Conservation (phyloP, 2,888 invertebrate species). For the Malacosoma neustria region DNA sequence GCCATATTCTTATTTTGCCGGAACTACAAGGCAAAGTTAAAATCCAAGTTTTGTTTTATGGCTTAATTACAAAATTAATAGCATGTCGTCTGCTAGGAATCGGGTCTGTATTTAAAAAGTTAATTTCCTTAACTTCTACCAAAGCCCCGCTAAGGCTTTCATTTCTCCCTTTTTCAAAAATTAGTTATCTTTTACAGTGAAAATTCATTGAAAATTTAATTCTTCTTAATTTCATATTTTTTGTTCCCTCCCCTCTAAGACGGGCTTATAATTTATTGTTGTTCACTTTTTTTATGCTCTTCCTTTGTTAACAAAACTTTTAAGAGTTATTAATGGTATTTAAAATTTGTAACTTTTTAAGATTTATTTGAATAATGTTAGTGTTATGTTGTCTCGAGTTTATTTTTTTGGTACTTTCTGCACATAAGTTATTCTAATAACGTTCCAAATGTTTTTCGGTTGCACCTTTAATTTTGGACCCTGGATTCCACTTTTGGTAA, state of each 20-base stretch:
- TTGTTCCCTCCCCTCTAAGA: background rate
- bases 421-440: too few species aligned
- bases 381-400: too few species aligned
- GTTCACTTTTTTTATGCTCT: background rate
- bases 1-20: too few species aligned
- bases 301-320: background rate
- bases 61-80: constrained; percentile 63
- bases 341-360: background rate
- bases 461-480: too few species aligned
- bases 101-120: constrained; percentile 53
- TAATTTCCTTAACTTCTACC: constrained; percentile 63
- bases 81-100: constrained; percentile 51
- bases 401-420: too few species aligned
- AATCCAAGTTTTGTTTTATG: constrained; percentile 31
- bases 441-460: too few species aligned
- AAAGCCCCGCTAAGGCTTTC: constrained; percentile 33
- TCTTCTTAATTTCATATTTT: constrained; percentile 12
- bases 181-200: constrained; percentile 24
- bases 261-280: background rate
- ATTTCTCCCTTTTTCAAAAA: constrained; percentile 31
- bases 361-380: too few species aligned
- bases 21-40: too few species aligned
- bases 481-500: too few species aligned
- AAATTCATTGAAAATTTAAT: constrained; percentile 20
- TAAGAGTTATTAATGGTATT: background rate